Evolutionary conservation across 2,113 vertebrate species (phyloP).

Genomic region (Onychostruthus taczanowskii): DNA sequence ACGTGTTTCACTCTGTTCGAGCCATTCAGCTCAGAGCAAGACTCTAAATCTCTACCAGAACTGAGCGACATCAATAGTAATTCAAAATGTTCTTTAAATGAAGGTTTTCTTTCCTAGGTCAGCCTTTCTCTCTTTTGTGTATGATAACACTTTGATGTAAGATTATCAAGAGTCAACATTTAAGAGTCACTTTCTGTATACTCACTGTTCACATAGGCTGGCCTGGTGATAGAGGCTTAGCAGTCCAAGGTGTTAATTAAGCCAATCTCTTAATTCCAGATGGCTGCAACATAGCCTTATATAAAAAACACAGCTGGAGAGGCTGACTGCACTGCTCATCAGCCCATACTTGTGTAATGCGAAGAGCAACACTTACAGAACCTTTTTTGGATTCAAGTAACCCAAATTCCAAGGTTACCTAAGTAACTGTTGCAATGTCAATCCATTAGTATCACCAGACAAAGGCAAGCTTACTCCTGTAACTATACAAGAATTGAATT

Average conservation of each 20-base stretch:
- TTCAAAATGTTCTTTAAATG: not conserved
- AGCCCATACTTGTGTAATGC: not conserved
- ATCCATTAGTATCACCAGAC: not conserved
- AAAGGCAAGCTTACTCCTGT: not conserved
- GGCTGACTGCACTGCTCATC: not conserved
- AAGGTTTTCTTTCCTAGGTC: not conserved
- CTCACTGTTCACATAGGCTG: not conserved
- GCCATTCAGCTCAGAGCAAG: conserved; percentile 25
- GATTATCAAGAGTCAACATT: not conserved
- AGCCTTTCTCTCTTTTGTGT: not conserved
- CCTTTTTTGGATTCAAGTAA: not conserved
- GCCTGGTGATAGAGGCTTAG: not conserved
- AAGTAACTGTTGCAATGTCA: not conserved
- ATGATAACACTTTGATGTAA: not conserved
- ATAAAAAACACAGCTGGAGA: not conserved
- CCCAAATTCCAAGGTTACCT: not conserved
- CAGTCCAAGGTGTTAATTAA: not conserved
- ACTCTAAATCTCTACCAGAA: not conserved
- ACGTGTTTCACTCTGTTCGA: not conserved
- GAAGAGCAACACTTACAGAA: not conserved
- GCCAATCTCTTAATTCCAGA: not conserved
- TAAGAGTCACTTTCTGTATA: not conserved
- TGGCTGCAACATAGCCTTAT: not conserved
- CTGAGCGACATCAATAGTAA: accelerated
- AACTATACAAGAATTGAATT: not conserved